Percentiles rank a stretch among this genome's conserved stretches.
Conservation (phyloP, 2,113 vertebrate genomes). For the Actinemys pallida region DNA sequence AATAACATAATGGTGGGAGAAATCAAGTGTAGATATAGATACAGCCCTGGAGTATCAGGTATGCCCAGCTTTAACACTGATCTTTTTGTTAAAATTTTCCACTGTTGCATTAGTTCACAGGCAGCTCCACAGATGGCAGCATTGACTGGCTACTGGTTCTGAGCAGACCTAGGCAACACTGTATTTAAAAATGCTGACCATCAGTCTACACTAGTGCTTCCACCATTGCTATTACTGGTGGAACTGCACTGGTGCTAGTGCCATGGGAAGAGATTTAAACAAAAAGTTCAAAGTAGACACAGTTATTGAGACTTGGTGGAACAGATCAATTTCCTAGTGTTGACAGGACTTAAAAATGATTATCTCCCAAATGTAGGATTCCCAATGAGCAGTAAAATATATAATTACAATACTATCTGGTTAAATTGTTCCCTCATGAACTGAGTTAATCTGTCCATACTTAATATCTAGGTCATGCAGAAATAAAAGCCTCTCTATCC, state of each 20-base stretch:
- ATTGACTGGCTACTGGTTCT: not conserved
- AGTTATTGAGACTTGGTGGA: not conserved
- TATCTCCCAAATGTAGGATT: not conserved
- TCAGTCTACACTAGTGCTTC: not conserved
- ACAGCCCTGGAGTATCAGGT: not conserved
- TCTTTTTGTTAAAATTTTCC: not conserved
- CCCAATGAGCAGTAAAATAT: not conserved
- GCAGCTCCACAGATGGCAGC: not conserved
- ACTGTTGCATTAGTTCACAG: not conserved
- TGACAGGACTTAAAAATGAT: too few relatives aligned
- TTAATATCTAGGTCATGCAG: too few relatives aligned
- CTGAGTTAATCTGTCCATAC: too few relatives aligned
- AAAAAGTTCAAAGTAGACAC: not conserved
- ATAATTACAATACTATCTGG: not conserved
- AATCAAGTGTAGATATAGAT: not conserved
- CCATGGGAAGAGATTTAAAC: not conserved
- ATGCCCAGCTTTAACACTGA: not conserved
- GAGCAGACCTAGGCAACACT: rapidly evolving
- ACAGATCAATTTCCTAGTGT: too few relatives aligned
- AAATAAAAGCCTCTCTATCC: too few relatives aligned
- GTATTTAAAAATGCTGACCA: not conserved
- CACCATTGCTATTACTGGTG: not conserved
- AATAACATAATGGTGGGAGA: not conserved
- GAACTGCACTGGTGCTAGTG: not conserved
- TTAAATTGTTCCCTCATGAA: too few relatives aligned